phyloP scores from a whole-genome alignment of 53 echinoderm and acorn worm species.

The Hippasteria phrygiana region DNA sequence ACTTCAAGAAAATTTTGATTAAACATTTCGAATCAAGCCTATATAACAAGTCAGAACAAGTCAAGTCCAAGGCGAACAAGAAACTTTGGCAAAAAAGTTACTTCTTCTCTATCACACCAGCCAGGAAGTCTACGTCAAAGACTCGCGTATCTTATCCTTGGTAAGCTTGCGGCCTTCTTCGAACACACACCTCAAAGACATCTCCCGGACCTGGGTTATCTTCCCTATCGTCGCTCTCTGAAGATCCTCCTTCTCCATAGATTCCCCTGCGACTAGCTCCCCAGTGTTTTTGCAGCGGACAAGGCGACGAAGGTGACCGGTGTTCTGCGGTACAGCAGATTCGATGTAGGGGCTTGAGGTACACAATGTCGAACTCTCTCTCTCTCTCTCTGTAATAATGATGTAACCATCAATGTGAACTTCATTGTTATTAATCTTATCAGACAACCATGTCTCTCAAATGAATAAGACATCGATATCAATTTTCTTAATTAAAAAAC shows the following conservation, averaged over 20 bases:
- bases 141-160: slow-evolving; percentile 24
- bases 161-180: slow-evolving; percentile 22
- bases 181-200: slow-evolving; percentile 15
- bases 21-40: too few relatives aligned
- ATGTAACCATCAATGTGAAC: too few relatives aligned
- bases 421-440: too few relatives aligned
- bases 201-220: slow-evolving; percentile 21
- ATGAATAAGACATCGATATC: too few relatives aligned
- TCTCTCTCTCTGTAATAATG: too few relatives aligned
- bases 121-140: neutral
- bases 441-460: too few relatives aligned
- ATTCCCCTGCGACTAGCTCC: neutral
- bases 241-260: slow-evolving; percentile 1
- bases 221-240: neutral
- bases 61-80: neutral
- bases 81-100: neutral
- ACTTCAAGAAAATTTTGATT: neutral
- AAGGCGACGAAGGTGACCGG: slow-evolving; percentile 2
- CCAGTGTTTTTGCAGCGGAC: neutral
- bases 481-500: too few relatives aligned
- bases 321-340: neutral
- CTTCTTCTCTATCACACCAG: neutral
- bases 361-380: slow-evolving; percentile 5
- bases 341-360: neutral
- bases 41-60: too few relatives aligned